Conservation (phyloP, 2,888 invertebrate genomes). For the Dasypogon diadema region DNA sequence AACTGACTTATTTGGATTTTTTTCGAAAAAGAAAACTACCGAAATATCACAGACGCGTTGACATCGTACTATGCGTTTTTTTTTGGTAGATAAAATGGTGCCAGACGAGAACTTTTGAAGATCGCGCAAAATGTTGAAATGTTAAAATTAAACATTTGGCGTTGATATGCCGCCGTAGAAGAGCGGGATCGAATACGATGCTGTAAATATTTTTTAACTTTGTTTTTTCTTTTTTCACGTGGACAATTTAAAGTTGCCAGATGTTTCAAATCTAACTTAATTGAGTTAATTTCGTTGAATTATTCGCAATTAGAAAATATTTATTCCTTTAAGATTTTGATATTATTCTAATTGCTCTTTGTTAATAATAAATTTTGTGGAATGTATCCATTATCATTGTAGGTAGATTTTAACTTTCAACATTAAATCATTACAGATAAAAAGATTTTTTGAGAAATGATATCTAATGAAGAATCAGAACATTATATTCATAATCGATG, state of each 20-base stretch:
- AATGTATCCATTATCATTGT: too few species aligned
- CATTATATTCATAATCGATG: too few species aligned
- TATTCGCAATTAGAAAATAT: too few species aligned
- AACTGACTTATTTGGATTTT: neutral
- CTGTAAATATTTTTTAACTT: constrained; percentile 1
- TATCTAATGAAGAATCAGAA: too few species aligned
- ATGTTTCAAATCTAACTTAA: neutral
- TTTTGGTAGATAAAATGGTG: constrained; percentile 12
- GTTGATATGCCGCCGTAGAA: constrained; percentile 34
- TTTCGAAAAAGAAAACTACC: neutral
- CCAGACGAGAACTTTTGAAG: constrained; percentile 49
- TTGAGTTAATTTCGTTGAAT: too few species aligned
- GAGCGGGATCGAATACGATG: neutral
- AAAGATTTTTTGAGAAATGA: too few species aligned
- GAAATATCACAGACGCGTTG: constrained; percentile 2
- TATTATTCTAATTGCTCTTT: too few species aligned
- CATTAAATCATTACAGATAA: too few species aligned
- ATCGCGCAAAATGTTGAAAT: constrained; percentile 51
- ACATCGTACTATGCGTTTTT: constrained; percentile 19
- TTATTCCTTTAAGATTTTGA: too few species aligned
- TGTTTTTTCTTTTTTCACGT: constrained; percentile 34
- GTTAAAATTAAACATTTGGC: constrained; percentile 55
- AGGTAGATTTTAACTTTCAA: too few species aligned
- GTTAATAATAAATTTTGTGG: too few species aligned
- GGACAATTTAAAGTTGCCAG: constrained; percentile 49